Evolutionary conservation across 2,888 invertebrate genomes (phyloP).

Genomic region (Mimas tiliae): DNA sequence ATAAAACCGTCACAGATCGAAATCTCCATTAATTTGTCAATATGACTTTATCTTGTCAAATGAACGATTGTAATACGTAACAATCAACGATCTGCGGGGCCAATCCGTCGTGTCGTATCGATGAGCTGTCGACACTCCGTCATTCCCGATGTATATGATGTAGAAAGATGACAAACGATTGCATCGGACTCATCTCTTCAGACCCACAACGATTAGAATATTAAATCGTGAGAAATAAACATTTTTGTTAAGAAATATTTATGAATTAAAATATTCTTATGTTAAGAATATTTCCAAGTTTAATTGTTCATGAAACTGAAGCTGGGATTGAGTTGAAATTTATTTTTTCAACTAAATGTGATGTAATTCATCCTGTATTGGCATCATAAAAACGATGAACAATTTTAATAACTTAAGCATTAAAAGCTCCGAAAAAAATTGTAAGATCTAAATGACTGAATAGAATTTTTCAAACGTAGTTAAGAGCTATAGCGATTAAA

Average conservation of each 20-base stretch:
- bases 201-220: conserved; percentile 31
- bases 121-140: conserved; percentile 68
- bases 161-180: conserved; percentile 55
- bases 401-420: too few relatives aligned
- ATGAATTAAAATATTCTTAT: too few relatives aligned
- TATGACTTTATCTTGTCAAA: conserved; percentile 57
- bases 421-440: too few relatives aligned
- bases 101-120: conserved; percentile 68
- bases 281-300: too few relatives aligned
- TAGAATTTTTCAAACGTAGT: too few relatives aligned
- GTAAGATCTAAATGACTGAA: too few relatives aligned
- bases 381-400: too few relatives aligned
- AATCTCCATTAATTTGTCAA: conserved; percentile 61
- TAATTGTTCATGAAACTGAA: too few relatives aligned
- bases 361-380: too few relatives aligned
- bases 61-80: conserved; percentile 58
- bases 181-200: conserved; percentile 28
- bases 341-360: too few relatives aligned
- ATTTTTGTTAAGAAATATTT: conserved; percentile 3
- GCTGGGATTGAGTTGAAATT: too few relatives aligned
- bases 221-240: background rate
- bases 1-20: conserved; percentile 31
- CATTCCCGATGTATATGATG: conserved; percentile 65
- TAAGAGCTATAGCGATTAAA: too few relatives aligned
- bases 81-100: conserved; percentile 53